Evolutionary conservation across 2,888 invertebrate genomes (phyloP), one percentile per base, ranked within the genome.

Genomic region (Athrips mouffetella): DNA sequence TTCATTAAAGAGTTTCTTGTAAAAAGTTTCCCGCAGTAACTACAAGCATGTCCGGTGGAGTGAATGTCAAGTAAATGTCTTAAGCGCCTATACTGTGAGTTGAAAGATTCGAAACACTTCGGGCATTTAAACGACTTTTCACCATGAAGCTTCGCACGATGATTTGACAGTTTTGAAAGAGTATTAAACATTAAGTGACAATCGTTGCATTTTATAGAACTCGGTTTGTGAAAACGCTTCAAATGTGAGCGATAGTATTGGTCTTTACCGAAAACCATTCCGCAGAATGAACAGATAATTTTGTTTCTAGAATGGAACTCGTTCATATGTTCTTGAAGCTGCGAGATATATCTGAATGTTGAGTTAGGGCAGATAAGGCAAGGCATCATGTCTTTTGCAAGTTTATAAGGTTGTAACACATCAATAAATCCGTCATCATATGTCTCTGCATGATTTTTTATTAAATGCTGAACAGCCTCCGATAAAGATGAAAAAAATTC

Each of bases 11-110:
- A 70, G 23, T 70, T 64, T 0, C 65, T 61, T 0, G 61, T 64
- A 41, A 78, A 79, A 11, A 72, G 47, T 51, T 67, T 70, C 2
- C 59, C 60, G 50, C 80, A 80, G n/a, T 70, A 61, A 1, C 60
- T 46, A 45, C 75, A 76, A 42, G 66, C 67, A 30, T 67, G 68
- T 0, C 69, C 67, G 0, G 61, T 50, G 2, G 60, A 63, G 23
- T 75, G 76, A 0, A 50, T 62, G 8, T 57, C 53, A 11, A 73
- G 60, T 42, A 68, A 53, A 41, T 76, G 74, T 45, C 63, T 66
- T 8, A 60, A 62, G 49, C 62, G 60, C 13, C 62, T 59, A 49
- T 71, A 70, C 4, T 62, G 58, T 1, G 72, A 63, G 0, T 60
- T 51, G 33, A 76, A 74, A 25, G 59, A 69, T 5, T 68, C 70